A percentile compares a stretch with the other conserved stretches of the same genome.
These are phyloP conservation scores for Diaprepes abbreviatus DNA, from an alignment of 2,888 invertebrate genomes.

Conservation along the genomic window DNA sequence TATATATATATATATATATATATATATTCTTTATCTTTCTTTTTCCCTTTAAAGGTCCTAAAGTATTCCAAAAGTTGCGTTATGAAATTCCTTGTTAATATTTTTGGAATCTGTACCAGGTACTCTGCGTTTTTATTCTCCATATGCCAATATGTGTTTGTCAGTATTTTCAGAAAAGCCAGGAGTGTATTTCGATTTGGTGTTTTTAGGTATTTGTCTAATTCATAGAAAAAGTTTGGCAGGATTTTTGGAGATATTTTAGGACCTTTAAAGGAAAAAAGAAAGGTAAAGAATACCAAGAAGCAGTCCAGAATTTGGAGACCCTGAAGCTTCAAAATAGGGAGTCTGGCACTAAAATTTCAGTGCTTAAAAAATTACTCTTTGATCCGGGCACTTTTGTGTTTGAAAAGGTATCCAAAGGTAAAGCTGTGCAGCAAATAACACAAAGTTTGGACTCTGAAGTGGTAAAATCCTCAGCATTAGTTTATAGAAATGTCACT, in stretches of 20 bases:
- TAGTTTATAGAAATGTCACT: slow-evolving; percentile 73
- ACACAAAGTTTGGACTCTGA: slow-evolving; percentile 73
- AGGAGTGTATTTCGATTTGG: slow-evolving; percentile 74
- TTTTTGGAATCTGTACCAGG: slow-evolving; percentile 68
- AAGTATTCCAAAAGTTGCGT: slow-evolving; percentile 76
- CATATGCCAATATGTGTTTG: slow-evolving; percentile 69
- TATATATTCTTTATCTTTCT: slow-evolving; percentile 73
- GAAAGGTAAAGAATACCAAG: slow-evolving; percentile 72
- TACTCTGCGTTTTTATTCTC: slow-evolving; percentile 60
- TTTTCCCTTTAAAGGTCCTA: slow-evolving; percentile 71
- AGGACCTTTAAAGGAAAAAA: slow-evolving; percentile 71
- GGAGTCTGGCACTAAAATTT: slow-evolving; percentile 70
- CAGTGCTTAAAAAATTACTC: slow-evolving; percentile 75
- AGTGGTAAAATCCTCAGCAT: slow-evolving; percentile 76
- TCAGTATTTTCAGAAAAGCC: slow-evolving; percentile 73
- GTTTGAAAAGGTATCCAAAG: slow-evolving; percentile 80
- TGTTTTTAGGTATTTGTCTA: slow-evolving; percentile 69
- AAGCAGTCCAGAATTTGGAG: slow-evolving; percentile 71
- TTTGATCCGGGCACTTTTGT: slow-evolving; percentile 80
- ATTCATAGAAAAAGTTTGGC: slow-evolving; percentile 72
- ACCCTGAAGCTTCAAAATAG: slow-evolving; percentile 70
- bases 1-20: too few species aligned
- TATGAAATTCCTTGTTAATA: slow-evolving; percentile 77
- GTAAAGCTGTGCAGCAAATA: slow-evolving; percentile 75
- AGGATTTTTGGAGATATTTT: slow-evolving; percentile 73